Conservation (phyloP, 2,113 vertebrate genomes). For the Tragulus kanchil region DNA sequence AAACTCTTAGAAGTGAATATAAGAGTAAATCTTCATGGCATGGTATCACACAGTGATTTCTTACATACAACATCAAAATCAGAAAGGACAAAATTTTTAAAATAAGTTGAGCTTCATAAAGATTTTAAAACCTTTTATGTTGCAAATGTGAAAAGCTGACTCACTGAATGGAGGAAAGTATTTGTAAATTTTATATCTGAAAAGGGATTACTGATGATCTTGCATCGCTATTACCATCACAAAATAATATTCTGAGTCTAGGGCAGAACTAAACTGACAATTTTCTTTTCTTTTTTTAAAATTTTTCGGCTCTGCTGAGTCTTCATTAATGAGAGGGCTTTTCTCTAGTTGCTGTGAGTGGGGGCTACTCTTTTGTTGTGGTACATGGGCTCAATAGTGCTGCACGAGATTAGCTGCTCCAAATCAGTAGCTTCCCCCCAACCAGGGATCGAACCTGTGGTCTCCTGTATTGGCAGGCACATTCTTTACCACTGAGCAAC, state of each 20-base stretch:
- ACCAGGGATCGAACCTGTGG: too few relatives aligned
- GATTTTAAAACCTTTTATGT: not conserved
- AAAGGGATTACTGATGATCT: not conserved
- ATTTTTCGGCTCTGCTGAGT: too few relatives aligned
- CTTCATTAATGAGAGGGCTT: too few relatives aligned
- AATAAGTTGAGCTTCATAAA: not conserved
- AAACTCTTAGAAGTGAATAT: not conserved
- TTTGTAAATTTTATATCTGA: not conserved
- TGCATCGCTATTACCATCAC: not conserved
- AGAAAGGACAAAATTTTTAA: not conserved
- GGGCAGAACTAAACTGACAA: not conserved
- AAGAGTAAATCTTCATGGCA: not conserved
- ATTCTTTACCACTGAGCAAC: too few relatives aligned
- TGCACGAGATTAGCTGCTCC: too few relatives aligned
- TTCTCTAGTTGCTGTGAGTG: too few relatives aligned
- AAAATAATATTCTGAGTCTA: not conserved
- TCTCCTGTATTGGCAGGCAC: too few relatives aligned
- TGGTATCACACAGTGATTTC: not conserved
- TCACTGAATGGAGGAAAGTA: not conserved
- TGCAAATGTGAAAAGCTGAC: not conserved
- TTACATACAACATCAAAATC: not conserved
- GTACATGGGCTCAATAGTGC: too few relatives aligned
- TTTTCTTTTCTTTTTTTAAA: too few relatives aligned
- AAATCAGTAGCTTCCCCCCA: too few relatives aligned
- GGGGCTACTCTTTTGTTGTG: too few relatives aligned